A percentile compares a stretch with the other conserved stretches of the same genome.
phyloP scores from a whole-genome alignment of 1,140 invertebrate genomes.

The Gryon sp. region DNA sequence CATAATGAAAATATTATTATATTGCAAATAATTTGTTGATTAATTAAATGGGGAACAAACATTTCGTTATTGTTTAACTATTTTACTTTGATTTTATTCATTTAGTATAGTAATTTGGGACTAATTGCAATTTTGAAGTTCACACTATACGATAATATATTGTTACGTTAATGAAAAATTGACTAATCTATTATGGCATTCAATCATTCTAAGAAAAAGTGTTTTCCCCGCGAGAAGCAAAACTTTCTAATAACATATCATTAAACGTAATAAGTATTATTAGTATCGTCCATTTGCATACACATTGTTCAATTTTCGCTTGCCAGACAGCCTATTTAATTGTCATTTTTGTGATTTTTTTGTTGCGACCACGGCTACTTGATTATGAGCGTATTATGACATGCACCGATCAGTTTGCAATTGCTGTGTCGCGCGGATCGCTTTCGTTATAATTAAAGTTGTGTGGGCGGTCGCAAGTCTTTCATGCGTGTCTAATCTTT shows the following conservation, averaged over 20 bases:
- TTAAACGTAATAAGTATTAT: constrained; percentile 30
- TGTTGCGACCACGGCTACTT: constrained; percentile 31
- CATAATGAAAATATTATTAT: too few relatives aligned
- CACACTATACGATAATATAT: too few relatives aligned
- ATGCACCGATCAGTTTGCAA: constrained; percentile 39
- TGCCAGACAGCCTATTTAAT: constrained; percentile 22
- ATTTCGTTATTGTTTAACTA: too few relatives aligned
- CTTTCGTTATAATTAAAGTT: constrained; percentile 63
- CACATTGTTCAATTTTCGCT: constrained; percentile 43
- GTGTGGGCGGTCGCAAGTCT: constrained; percentile 50
- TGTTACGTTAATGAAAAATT: too few relatives aligned
- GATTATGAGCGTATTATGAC: constrained; percentile 52
- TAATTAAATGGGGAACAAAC: too few relatives aligned
- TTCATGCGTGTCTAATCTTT: constrained; percentile 63
- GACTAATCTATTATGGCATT: constrained; percentile 6
- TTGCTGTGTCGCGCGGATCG: constrained; percentile 48
- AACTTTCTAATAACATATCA: constrained; percentile 36
- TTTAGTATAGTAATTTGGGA: too few relatives aligned
- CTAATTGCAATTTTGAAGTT: too few relatives aligned
- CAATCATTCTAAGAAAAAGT: background rate
- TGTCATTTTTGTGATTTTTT: constrained; percentile 15
- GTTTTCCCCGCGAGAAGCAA: background rate
- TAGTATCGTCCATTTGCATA: constrained; percentile 20
- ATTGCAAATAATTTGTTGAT: too few relatives aligned
- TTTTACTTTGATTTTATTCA: too few relatives aligned